Evolutionary conservation across 1,140 invertebrate species (phyloP).

Genomic region (Drosophila watanabei): DNA sequence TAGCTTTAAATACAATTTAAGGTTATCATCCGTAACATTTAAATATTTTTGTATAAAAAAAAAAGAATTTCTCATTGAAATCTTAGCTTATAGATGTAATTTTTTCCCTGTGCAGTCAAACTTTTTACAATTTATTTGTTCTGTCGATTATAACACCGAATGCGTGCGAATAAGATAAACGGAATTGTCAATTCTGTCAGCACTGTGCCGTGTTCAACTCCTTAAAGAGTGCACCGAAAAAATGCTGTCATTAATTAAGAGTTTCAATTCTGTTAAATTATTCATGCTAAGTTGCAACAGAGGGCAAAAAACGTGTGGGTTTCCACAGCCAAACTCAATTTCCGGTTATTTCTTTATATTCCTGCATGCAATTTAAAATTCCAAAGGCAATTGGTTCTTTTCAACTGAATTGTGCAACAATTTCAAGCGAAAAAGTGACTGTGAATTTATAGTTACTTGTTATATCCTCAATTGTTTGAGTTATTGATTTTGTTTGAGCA

Average conservation of each 20-base stretch:
- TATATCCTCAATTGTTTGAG: constrained; percentile 9
- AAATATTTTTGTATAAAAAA: too few species aligned
- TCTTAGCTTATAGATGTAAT: neutral
- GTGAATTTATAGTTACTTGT: constrained; percentile 5
- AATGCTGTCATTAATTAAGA: constrained; percentile 34
- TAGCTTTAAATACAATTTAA: neutral
- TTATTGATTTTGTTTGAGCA: constrained; percentile 8
- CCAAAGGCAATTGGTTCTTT: neutral
- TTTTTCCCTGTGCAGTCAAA: constrained; percentile 2
- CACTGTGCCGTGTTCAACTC: constrained; percentile 18
- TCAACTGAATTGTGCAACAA: neutral
- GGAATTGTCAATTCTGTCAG: constrained; percentile 56
- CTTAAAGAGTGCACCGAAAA: constrained; percentile 27
- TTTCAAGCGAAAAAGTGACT: neutral
- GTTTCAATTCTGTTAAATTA: constrained; percentile 20
- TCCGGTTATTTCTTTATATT: neutral
- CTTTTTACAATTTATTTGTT: constrained; percentile 40
- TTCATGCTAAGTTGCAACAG: constrained; percentile 22
- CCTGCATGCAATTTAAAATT: neutral
- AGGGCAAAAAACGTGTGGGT: neutral
- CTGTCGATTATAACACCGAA: constrained; percentile 58
- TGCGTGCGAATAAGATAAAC: constrained; percentile 66
- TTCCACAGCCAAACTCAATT: constrained; percentile 3
- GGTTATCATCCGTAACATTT: too few species aligned
- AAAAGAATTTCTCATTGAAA: neutral